phyloP scores from a whole-genome alignment of 2,113 vertebrate species.

The Pterocles orientalis region DNA sequence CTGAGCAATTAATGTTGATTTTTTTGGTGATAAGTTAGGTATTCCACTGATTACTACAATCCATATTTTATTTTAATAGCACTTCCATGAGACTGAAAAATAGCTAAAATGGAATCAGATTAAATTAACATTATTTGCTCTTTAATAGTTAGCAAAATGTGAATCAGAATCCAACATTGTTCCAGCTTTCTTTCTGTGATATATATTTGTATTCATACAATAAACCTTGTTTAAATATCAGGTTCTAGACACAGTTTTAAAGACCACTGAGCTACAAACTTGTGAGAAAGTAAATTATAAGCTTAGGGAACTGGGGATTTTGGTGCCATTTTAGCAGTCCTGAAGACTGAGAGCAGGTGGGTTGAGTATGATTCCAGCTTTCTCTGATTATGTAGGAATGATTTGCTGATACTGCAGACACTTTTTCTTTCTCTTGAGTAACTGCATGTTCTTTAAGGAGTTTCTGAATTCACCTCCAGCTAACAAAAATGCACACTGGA shows the following conservation, averaged over 20 bases:
- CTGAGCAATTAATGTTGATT: neutral
- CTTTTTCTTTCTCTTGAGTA: neutral
- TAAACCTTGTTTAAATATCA: constrained; percentile 47
- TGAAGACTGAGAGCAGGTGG: neutral
- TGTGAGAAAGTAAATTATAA: constrained; percentile 27
- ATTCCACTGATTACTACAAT: neutral
- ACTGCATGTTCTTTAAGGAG: neutral
- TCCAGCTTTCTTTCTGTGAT: neutral
- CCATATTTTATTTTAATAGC: neutral
- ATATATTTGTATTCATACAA: neutral
- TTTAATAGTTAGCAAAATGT: neutral
- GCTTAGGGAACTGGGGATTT: constrained; percentile 26
- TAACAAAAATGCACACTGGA: neutral
- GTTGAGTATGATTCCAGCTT: neutral
- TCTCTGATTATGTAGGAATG: neutral
- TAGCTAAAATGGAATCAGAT: neutral
- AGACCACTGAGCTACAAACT: neutral
- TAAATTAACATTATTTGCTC: neutral
- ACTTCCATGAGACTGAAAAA: neutral
- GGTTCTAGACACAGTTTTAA: neutral
- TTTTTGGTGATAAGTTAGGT: neutral
- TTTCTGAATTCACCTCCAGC: neutral
- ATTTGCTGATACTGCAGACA: neutral
- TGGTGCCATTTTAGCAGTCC: constrained; percentile 12
- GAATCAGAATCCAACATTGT: neutral